Evolutionary conservation across 2,888 invertebrate genomes (phyloP).

Genomic region (Parnassius mnemosyne): DNA sequence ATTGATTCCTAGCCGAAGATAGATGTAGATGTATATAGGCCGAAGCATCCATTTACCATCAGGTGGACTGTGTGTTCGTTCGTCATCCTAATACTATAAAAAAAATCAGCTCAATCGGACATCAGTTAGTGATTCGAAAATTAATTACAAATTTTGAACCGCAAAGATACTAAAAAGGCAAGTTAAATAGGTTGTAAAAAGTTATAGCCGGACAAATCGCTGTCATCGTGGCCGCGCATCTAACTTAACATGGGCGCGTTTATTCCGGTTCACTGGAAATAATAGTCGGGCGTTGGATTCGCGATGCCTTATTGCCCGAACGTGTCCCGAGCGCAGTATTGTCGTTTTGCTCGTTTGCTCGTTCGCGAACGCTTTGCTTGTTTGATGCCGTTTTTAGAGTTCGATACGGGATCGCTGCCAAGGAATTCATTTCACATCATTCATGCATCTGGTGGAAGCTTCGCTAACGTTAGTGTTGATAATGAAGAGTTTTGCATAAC

Average conservation of each 20-base stretch:
- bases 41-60: too few species aligned
- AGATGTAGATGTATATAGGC: too few species aligned
- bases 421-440: conserved; percentile 5
- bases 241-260: conserved; percentile 35
- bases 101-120: too few species aligned
- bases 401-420: conserved; percentile 10
- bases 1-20: too few species aligned
- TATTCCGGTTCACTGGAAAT: conserved; percentile 66
- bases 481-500: too few species aligned
- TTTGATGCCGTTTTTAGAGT: conserved; percentile 9
- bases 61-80: too few species aligned
- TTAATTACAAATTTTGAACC: too few species aligned
- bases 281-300: conserved; percentile 42
- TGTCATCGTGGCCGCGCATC: conserved; percentile 34
- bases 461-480: neutral
- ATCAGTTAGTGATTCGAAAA: too few species aligned
- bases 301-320: conserved; percentile 45
- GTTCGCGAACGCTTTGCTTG: conserved; percentile 11
- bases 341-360: conserved; percentile 15
- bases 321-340: conserved; percentile 38
- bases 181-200: too few species aligned
- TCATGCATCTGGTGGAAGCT: neutral
- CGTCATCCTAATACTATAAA: too few species aligned
- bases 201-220: conserved; percentile 9
- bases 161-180: too few species aligned